Conservation (phyloP, 2,797 vertebrate genomes). For the Malacoctenus gilli region DNA sequence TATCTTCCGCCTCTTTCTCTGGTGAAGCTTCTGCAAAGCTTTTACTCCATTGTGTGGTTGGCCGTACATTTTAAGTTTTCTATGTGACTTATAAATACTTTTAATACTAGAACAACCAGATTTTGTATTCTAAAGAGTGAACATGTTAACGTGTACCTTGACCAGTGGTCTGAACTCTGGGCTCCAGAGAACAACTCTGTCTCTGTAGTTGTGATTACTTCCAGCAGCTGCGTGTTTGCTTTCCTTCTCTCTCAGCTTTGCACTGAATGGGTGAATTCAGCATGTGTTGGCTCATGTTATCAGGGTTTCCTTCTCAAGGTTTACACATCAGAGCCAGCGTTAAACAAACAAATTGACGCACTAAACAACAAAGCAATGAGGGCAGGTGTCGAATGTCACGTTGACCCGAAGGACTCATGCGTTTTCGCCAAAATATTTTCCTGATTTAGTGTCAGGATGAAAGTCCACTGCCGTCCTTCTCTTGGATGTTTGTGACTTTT, state of each 20-base stretch:
- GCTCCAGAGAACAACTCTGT: neutral
- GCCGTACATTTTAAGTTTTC: too few species aligned
- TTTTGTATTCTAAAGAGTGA: too few species aligned
- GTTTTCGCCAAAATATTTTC: neutral
- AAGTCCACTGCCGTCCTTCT: too few species aligned
- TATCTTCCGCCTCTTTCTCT: too few species aligned
- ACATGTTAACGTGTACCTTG: neutral
- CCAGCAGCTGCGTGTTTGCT: slow-evolving; percentile 32
- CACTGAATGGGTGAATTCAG: slow-evolving; percentile 14
- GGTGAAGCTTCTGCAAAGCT: too few species aligned
- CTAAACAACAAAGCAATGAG: slow-evolving; percentile 35
- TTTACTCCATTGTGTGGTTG: too few species aligned
- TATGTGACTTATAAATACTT: too few species aligned
- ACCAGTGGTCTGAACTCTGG: neutral
- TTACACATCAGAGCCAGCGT: slow-evolving; percentile 14
- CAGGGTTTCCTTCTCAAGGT: slow-evolving; percentile 1
- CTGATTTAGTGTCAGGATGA: neutral
- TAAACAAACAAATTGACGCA: slow-evolving; percentile 34
- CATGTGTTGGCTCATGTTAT: neutral
- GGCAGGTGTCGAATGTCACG: slow-evolving; percentile 2
- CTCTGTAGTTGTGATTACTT: slow-evolving; percentile 1
- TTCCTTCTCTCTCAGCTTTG: slow-evolving; percentile 2
- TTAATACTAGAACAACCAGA: too few species aligned
- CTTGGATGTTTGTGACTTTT: neutral
- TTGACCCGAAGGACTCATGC: slow-evolving; percentile 1